Evolutionary conservation across 2,888 invertebrate species (phyloP).

Genomic region (Cyclophora punctaria): DNA sequence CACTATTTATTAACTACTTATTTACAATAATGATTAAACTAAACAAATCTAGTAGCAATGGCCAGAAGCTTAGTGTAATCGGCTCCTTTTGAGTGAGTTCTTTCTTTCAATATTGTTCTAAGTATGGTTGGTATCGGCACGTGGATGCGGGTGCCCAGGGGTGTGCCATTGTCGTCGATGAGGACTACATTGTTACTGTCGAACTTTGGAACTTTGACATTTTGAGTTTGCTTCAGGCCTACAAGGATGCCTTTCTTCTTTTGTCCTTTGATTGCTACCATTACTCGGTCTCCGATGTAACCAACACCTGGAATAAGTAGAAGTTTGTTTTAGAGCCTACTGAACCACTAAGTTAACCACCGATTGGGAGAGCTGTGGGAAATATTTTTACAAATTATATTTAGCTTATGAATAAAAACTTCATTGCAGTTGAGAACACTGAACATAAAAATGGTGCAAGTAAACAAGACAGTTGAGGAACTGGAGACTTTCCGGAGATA

Average conservation of each 20-base stretch:
- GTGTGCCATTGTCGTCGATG: slow-evolving; percentile 95
- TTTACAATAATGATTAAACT: slow-evolving; percentile 25
- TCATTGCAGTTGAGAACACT: neutral
- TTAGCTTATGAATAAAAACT: too few species aligned
- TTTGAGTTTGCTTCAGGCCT: slow-evolving; percentile 89
- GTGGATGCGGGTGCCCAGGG: slow-evolving; percentile 95
- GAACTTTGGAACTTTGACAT: slow-evolving; percentile 88
- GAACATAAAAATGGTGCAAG: neutral
- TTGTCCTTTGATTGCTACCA: slow-evolving; percentile 95
- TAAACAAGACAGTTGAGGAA: too few species aligned
- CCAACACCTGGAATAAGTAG: slow-evolving; percentile 57
- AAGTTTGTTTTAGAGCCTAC: too few species aligned
- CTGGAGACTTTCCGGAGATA: too few species aligned
- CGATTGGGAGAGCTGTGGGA: too few species aligned
- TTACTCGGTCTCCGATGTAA: slow-evolving; percentile 85
- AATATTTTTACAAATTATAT: too few species aligned
- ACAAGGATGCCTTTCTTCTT: slow-evolving; percentile 91
- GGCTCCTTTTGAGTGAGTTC: slow-evolving; percentile 86
- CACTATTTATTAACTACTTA: neutral
- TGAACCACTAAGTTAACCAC: too few species aligned
- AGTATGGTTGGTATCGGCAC: slow-evolving; percentile 95
- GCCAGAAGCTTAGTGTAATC: slow-evolving; percentile 95
- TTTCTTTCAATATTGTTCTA: slow-evolving; percentile 87
- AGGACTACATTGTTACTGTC: slow-evolving; percentile 97
- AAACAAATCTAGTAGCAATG: slow-evolving; percentile 92